These are phyloP conservation scores for Zapornia atra DNA, from an alignment of 2,113 vertebrate species.

Conservation along the genomic window DNA sequence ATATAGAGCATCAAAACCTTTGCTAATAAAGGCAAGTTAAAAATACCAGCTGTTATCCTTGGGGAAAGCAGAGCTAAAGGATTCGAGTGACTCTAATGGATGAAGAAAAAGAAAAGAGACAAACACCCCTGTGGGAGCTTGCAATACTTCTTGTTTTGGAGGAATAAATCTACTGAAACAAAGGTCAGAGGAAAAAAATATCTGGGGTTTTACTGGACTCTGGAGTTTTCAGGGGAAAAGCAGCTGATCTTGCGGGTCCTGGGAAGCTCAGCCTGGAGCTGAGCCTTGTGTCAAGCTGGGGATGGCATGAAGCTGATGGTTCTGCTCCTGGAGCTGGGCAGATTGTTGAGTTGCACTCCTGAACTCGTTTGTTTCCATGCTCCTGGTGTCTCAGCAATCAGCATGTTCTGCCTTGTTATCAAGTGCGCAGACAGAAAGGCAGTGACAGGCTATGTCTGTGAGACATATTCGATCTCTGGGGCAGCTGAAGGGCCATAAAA, in stretches of 20 bases:
- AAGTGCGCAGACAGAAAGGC: fast-evolving
- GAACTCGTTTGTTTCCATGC: not conserved
- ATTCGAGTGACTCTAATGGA: conserved; percentile 9
- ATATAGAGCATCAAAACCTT: conserved; percentile 21
- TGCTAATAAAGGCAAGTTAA: conserved; percentile 44
- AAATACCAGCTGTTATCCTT: conserved; percentile 44
- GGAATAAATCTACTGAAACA: not conserved
- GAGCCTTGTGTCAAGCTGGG: not conserved
- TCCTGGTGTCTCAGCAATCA: not conserved
- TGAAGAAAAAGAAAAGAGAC: not conserved
- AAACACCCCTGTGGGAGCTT: not conserved
- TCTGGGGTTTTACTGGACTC: not conserved
- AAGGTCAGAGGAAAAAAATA: not conserved
- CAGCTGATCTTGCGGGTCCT: not conserved
- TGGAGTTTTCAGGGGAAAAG: not conserved
- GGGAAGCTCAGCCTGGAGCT: not conserved
- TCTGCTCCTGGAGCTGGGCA: fast-evolving
- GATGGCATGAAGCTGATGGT: not conserved
- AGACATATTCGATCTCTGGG: not conserved
- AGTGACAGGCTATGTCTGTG: not conserved
- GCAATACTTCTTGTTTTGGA: not conserved
- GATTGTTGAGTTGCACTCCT: no score
- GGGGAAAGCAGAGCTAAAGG: conserved; percentile 14
- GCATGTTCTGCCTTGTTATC: not conserved
- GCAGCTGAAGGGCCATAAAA: not conserved